These are phyloP conservation scores for Lepus timidus DNA, from an alignment of 2,113 vertebrate genomes.

Conservation along the genomic window DNA sequence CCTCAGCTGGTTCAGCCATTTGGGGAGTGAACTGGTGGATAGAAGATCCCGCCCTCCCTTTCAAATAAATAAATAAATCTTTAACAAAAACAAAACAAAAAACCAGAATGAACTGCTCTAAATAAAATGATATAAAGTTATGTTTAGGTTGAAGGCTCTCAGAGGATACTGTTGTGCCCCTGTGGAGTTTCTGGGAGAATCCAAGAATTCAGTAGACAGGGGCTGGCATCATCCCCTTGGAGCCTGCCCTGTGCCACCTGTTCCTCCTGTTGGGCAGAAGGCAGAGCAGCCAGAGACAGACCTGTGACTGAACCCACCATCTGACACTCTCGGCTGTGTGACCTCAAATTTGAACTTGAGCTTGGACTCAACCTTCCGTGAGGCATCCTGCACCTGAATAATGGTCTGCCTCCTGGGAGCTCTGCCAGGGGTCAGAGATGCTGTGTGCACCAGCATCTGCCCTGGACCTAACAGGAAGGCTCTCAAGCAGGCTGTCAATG, in stretches of 20 bases:
- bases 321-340: not conserved
- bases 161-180: not conserved
- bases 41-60: too few species aligned
- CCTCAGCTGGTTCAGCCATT: too few species aligned
- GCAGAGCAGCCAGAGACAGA: not conserved
- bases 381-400: not conserved
- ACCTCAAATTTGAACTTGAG: not conserved
- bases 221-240: not conserved
- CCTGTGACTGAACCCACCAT: not conserved
- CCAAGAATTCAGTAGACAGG: not conserved
- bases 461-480: not conserved
- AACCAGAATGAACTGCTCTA: not conserved
- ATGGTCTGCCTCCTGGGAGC: too few species aligned
- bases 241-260: rapidly evolving
- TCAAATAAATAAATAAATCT: too few species aligned
- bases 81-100: not conserved
- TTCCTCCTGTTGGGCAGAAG: not conserved
- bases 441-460: too few species aligned
- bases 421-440: not conserved
- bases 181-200: not conserved
- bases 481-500: not conserved
- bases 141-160: not conserved
- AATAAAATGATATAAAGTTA: not conserved
- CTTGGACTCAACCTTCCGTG: not conserved
- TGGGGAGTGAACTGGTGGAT: too few species aligned